These are phyloP conservation scores for Platycheirus rosarum DNA, from an alignment of 2,888 invertebrate genomes.

Conservation along the genomic window DNA sequence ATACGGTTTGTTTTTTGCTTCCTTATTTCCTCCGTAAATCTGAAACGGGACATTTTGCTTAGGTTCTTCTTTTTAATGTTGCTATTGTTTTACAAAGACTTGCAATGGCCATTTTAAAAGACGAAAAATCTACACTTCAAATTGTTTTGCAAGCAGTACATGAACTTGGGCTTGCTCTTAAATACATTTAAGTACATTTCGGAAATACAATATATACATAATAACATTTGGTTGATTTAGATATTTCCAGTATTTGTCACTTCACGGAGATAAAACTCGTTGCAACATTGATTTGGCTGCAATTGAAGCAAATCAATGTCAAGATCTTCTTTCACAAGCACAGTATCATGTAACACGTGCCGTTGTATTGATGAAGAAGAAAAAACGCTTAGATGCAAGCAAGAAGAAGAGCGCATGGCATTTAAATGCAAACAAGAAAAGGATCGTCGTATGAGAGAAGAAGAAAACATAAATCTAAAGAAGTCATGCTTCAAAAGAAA, in stretches of 20 bases:
- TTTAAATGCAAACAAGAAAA: constrained; percentile 87
- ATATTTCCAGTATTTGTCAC: constrained; percentile 91
- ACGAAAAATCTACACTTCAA: constrained; percentile 95
- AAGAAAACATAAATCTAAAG: constrained; percentile 90
- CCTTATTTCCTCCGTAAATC: too few relatives aligned
- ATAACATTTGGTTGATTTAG: too few relatives aligned
- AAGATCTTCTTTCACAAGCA: constrained; percentile 97
- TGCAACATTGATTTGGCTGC: constrained; percentile 91
- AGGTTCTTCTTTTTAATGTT: constrained; percentile 94
- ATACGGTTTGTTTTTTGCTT: constrained; percentile 84
- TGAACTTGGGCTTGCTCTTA: constrained; percentile 96
- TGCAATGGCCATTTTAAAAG: constrained; percentile 95
- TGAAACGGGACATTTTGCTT: too few relatives aligned
- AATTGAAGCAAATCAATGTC: constrained; percentile 94
- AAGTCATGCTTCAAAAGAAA: constrained; percentile 94
- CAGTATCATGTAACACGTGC: constrained; percentile 97
- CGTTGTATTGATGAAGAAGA: constrained; percentile 97
- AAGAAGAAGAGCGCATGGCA: constrained; percentile 94
- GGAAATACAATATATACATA: constrained; percentile 76
- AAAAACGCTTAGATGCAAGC: constrained; percentile 91
- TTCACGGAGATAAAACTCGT: constrained; percentile 90
- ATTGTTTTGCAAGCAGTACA: constrained; percentile 96
- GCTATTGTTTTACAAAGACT: constrained; percentile 95
- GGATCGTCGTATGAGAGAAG: constrained; percentile 89
- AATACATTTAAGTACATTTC: constrained; percentile 83